Base-by-base conservation (phyloP, 1,140 invertebrate species). In the Armadillidium nasatum region DNA sequence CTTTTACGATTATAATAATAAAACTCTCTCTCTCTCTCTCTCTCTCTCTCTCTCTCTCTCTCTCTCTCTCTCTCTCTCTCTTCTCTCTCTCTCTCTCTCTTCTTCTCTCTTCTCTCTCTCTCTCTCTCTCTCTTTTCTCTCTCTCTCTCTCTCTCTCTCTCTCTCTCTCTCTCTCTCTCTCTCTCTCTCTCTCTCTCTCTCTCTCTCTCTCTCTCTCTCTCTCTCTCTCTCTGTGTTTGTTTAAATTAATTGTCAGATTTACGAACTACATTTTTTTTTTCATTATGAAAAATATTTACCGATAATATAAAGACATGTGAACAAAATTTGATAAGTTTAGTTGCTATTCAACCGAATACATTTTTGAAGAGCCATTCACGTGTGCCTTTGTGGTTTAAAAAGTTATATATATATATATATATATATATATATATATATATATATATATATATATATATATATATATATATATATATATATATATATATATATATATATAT, bases 401-500 rank as follows among this genome's bases (percentile, higher is more conserved):
- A 3, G 6, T 1, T 33, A 33, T 33, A 33, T 33, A 33, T 33
- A 33, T 33, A 33, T 33, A 33, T 33, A 67, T 11, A 67, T 11
- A 67, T 67, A 67, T 10, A 67, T 67, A 67, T 67, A 67, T 15
- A 67, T 67, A 67, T 11, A 67, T 67, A 67, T 67, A 67, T 15
- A 67, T 67, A 67, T 67, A 67, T 67, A 67, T 67, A 67, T 67
- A 10, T 13, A 67, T 67, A 67, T 67, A 67, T 67, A 67, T 67
- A 67, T 67, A 67, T 10, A 67, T 67, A 67, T 67, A 67, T 67
- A 67, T 67, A 67, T 67, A 67, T 67, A 67, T 67, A 67, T 67
- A 67, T 67, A 15, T 67, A 67, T 0, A 67, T 67, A 10, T 15
- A 67, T 67, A 67, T 67, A 67, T 15, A 67, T 67, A 67, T 67